Evolutionary conservation across 2,888 invertebrate species (phyloP), one percentile per base, ranked within the genome.

Genomic region (Pterostichus madidus): DNA sequence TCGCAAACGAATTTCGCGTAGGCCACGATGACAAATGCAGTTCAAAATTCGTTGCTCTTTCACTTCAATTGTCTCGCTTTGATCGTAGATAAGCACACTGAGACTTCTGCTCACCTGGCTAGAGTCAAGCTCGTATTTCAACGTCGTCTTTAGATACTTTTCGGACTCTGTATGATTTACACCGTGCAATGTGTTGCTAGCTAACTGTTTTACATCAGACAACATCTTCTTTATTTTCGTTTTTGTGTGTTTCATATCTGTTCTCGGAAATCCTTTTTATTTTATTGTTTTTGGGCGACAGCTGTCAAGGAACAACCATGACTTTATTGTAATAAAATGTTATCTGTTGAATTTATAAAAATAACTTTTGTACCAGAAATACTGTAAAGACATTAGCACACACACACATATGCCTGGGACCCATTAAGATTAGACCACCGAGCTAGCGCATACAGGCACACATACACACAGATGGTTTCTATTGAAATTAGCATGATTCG

Each of bases 21-120:
- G 61, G 61, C 52, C 31, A 61, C 61, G 31, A 61, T 61, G 61
- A 61, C 61, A 61, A 61, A 61, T 61, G 61, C 61, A 61, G 61
- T 61, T 61, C 61, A 61, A 52, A 52, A 52, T 31, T 61, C 31
- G 52, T 13, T 52, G 52, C 52, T 61, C 61, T 52, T 61, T 61
- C 61, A 10, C 61, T 61, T 39, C n/a, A 3, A 31, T 10, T 61
- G 59, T 59, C 49, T 52, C 61, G 53, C 53, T 39, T 5, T 52
- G 61, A 61, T 61, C 31, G 24, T 5, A 61, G 61, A 61, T 61
- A 61, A 24, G 24, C 24, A 61, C 24, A n/a, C 61, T 61, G n/a
- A 32, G 61, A 52, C 5, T 52, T 52, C 2, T 13, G 52, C n/a
- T 13, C 52, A 52, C 31, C 61, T 61, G 61, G 17, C 13, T 53